Percentiles rank a stretch among this genome's conserved stretches.
These are phyloP conservation scores for Troglohyphantes excavatus DNA, from an alignment of 2,888 invertebrate genomes.

Conservation along the genomic window DNA sequence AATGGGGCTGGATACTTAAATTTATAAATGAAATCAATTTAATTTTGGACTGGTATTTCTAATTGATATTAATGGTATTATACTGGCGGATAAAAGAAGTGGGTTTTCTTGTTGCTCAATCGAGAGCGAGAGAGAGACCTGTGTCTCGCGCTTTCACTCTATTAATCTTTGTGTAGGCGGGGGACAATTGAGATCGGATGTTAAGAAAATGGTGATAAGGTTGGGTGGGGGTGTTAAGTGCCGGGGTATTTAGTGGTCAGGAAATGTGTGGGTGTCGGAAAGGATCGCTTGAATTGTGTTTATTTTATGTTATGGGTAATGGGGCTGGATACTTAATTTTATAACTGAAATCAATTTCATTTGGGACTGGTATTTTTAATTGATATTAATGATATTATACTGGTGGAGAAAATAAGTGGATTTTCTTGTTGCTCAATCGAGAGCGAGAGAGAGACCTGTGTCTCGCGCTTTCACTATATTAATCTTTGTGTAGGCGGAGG, in stretches of 20 bases:
- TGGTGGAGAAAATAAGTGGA: constrained; percentile 29
- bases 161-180: constrained; percentile 41
- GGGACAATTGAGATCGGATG: neutral
- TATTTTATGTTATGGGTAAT: too few relatives aligned
- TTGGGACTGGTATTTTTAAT: too few relatives aligned
- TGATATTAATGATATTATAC: too few relatives aligned
- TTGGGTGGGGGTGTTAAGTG: neutral
- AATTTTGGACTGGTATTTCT: too few relatives aligned
- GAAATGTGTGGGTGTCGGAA: too few relatives aligned
- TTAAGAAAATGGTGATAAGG: neutral
- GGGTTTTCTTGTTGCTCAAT: constrained; percentile 59
- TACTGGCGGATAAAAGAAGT: constrained; percentile 30
- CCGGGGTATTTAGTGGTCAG: too few relatives aligned
- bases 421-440: constrained; percentile 61
- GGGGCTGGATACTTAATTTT: too few relatives aligned
- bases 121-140: constrained; percentile 6
- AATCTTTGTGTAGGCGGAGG: constrained; percentile 31
- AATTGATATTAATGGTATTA: too few relatives aligned
- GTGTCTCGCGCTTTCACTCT: constrained; percentile 6
- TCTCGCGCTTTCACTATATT: constrained; percentile 22
- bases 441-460: constrained; percentile 1
- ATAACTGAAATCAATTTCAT: too few relatives aligned
- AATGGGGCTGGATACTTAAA: too few relatives aligned
- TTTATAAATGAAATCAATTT: too few relatives aligned
- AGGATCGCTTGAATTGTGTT: too few relatives aligned